Evolutionary conservation across 2,113 vertebrate species (phyloP).

Genomic region (Tamias sibiricus): DNA sequence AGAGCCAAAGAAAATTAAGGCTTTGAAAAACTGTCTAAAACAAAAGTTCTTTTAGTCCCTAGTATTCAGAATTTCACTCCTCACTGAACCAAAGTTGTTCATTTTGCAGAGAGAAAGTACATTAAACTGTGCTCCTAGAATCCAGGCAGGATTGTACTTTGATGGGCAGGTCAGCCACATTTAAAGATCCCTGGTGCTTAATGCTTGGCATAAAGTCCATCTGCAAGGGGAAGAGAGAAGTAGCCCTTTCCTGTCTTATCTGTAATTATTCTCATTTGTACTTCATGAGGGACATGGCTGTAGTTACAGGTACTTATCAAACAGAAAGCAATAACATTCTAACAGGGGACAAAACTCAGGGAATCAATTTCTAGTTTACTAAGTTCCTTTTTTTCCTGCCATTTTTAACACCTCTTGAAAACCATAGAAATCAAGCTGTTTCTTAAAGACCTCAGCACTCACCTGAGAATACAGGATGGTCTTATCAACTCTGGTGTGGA

Average conservation of each 20-base stretch:
- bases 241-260: neutral
- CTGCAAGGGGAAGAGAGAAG: neutral
- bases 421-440: neutral
- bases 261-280: neutral
- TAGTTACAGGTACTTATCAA: neutral
- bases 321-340: neutral
- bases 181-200: neutral
- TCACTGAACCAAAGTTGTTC: neutral
- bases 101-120: constrained; percentile 28
- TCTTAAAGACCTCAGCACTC: neutral
- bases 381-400: neutral
- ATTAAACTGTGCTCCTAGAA: neutral
- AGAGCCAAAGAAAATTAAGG: constrained; percentile 40
- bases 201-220: neutral
- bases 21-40: constrained; percentile 33
- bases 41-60: constrained; percentile 35
- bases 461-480: neutral
- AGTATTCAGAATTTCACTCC: constrained; percentile 19
- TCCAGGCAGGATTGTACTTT: too few species aligned
- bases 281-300: neutral
- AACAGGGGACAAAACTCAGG: neutral
- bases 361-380: neutral
- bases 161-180: neutral
- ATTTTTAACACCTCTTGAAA: neutral
- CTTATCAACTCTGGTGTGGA: neutral